Evolutionary conservation across 2,888 invertebrate species (phyloP).

Genomic region (Harpagoxenus sublaevis): DNA sequence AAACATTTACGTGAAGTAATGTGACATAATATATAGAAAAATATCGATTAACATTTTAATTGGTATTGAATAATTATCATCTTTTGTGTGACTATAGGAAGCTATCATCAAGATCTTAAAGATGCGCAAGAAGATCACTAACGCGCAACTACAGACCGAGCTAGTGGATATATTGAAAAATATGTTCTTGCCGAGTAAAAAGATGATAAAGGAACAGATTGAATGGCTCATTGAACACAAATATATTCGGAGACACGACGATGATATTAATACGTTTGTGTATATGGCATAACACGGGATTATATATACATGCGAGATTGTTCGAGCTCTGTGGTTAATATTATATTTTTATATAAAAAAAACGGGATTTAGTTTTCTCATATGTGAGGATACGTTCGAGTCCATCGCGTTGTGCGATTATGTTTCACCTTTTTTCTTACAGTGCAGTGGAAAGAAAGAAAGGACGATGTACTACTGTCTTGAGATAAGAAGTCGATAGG

Average conservation of each 20-base stretch:
- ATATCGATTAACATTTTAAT: slow-evolving; percentile 25
- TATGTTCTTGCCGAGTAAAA: slow-evolving; percentile 99
- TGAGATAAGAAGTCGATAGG: slow-evolving; percentile 43
- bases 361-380: slow-evolving; percentile 69
- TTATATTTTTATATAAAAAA: slow-evolving; percentile 82
- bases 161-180: slow-evolving; percentile 99
- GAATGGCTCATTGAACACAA: slow-evolving; percentile 99
- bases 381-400: slow-evolving; percentile 68
- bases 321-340: slow-evolving; percentile 77
- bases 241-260: slow-evolving; percentile 98
- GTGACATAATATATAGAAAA: not conserved
- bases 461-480: not conserved
- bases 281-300: slow-evolving; percentile 94
- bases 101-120: slow-evolving; percentile 99
- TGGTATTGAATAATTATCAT: slow-evolving; percentile 22
- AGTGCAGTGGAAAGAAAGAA: slow-evolving; percentile 46
- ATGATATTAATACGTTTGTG: slow-evolving; percentile 99
- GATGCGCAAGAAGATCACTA: slow-evolving; percentile 97
- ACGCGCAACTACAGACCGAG: slow-evolving; percentile 98
- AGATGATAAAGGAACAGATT: slow-evolving; percentile 99
- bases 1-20: not conserved
- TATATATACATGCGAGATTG: slow-evolving; percentile 69
- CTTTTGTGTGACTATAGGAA: slow-evolving; percentile 89
- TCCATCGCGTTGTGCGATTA: slow-evolving; percentile 1
- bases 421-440: slow-evolving; percentile 55